Base-by-base conservation (phyloP, 1,140 invertebrate genomes). In the Delia radicum region DNA sequence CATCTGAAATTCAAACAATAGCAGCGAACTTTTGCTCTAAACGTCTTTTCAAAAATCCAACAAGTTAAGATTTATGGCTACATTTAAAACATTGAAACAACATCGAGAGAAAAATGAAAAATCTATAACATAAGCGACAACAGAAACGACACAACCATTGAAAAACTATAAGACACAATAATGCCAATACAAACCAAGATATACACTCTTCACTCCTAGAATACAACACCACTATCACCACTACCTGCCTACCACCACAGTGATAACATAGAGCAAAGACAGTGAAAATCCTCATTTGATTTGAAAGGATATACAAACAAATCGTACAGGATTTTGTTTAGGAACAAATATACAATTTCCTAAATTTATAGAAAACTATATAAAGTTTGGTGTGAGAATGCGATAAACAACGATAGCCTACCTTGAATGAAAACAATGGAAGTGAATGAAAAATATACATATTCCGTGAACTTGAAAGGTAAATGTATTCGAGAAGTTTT, bases 71-170 rank as follows among this genome's bases (percentile, higher is more conserved):
- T 69, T 69, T 69, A 69, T 69, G 28, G 65, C 29, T 29, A n/a
- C 15, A 69, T 33, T 69, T 33, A 33, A 33, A 69, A 69, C 28
- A 69, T 33, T 29, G 15, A 12, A 69, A 69, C 65, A 33, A 67
- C 29, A 18, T 33, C 18, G 31, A 69, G 21, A 7, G 15, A 29
- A n/a, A n/a, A 69, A 69, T 69, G 65, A 69, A 69, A 33, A 69
- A 69, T 69, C 65, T 69, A 69, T 33, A 69, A 69, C 65, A 69
- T n/a, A 69, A 69, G 65, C 65, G 65, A 69, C 65, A 69, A 69
- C 63, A 69, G 18, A 18, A 33, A 29, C 63, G 7, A 18, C 18
- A 33, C 29, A 26, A 29, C 29, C 29, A 69, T 69, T 69, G 65
- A 12, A 69, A 69, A 69, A 69, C 65, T 69, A 69, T 69, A 69